A percentile compares a stretch with the other conserved stretches of the same genome.
phyloP scores from a whole-genome alignment of 2,888 invertebrate genomes.

The Agonopterix subpropinquella region DNA sequence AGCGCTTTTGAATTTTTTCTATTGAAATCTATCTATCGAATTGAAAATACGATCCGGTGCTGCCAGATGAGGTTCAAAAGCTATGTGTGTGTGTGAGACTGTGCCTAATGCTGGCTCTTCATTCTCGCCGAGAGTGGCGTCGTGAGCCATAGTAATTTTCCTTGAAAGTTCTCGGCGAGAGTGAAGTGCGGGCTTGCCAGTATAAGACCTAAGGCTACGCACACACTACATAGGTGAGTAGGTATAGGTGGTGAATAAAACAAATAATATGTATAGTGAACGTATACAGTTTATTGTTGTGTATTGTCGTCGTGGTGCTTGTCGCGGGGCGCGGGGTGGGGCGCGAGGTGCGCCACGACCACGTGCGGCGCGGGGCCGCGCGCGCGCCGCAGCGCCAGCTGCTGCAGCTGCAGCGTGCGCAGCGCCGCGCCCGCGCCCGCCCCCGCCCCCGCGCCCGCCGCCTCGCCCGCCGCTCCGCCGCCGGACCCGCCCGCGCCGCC shows the following conservation, averaged over 20 bases:
- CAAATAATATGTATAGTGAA: not conserved
- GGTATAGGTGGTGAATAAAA: not conserved
- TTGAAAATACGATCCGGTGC: no score
- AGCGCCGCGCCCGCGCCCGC: constrained; percentile 23
- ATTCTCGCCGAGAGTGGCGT: no score
- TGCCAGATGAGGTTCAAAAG: no score
- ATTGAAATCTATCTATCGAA: no score
- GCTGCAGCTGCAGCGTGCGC: constrained; percentile 39
- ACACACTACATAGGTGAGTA: not conserved
- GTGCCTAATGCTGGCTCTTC: no score
- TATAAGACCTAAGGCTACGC: no score
- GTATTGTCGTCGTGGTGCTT: not conserved
- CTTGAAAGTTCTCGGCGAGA: no score
- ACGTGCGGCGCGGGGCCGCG: constrained; percentile 30
- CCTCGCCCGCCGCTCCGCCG: constrained; percentile 23
- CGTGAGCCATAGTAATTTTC: no score
- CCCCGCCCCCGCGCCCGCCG: constrained; percentile 63
- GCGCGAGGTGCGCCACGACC: constrained; percentile 47
- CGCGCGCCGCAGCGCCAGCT: constrained; percentile 33
- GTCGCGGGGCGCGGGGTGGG: constrained; percentile 23
- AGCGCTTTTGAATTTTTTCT: no score
- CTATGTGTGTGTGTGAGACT: no score
- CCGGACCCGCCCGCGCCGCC: not conserved
- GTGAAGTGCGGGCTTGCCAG: no score
- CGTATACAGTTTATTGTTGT: not conserved